Percentiles rank a stretch among this genome's conserved stretches.
Conservation (phyloP, 2,113 vertebrate species). For the Colaptes auratus region DNA sequence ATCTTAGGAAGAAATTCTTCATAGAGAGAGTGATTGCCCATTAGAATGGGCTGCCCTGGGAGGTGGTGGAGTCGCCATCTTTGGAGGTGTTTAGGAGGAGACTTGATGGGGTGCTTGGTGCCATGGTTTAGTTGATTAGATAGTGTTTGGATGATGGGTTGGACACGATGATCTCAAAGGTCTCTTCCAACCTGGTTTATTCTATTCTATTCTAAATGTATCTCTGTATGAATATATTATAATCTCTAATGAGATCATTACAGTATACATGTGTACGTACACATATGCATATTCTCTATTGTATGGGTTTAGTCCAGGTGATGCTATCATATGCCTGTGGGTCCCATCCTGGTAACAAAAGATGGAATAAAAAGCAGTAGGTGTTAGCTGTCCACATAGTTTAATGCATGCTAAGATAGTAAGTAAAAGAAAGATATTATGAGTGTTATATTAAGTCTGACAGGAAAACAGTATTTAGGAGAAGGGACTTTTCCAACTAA, state of each 20-base stretch:
- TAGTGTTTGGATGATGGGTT: too few species aligned
- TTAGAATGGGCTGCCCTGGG: too few species aligned
- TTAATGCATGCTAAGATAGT: neutral
- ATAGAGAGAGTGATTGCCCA: too few species aligned
- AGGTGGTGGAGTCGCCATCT: too few species aligned
- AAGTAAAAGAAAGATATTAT: neutral
- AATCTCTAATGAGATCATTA: accelerated
- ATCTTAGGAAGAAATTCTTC: too few species aligned
- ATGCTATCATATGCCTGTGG: accelerated
- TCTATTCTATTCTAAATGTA: too few species aligned
- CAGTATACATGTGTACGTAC: neutral
- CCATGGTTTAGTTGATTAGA: too few species aligned
- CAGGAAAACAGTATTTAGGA: neutral
- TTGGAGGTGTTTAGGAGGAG: too few species aligned
- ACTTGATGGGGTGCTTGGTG: too few species aligned
- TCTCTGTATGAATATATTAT: neutral
- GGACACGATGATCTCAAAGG: too few species aligned
- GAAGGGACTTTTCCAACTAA: neutral
- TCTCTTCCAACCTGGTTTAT: too few species aligned
- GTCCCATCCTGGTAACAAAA: neutral
- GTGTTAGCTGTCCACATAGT: neutral
- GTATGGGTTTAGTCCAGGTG: neutral
- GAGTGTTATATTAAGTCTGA: neutral
- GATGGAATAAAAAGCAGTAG: neutral
- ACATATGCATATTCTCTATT: neutral